Evolutionary conservation across 1,140 invertebrate species (phyloP), one percentile per base, ranked within the genome.

Genomic region (Oscheius sp.): DNA sequence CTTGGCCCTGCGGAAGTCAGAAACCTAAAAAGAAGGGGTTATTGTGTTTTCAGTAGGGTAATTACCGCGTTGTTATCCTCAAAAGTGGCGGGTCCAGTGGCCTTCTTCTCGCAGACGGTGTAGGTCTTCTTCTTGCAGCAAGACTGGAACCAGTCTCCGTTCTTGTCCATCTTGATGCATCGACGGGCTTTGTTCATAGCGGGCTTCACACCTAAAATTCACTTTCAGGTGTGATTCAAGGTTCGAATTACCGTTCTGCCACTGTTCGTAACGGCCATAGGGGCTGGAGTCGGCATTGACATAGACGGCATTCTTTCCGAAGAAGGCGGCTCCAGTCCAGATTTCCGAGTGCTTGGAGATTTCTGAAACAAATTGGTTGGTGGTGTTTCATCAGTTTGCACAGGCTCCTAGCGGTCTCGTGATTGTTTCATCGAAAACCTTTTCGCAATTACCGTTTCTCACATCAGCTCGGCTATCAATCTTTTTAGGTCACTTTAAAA

Each of bases 101-200:
- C 66, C 32, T 34, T 42, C 66, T 74, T 74, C 65, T 74, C 59
- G 72, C 72, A 74, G 7, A 74, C 55, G 26, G 72, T 61, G 31
- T 26, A 66, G 28, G 72, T 67, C 63, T 67, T 67, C 72, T 74
- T 74, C 72, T 74, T 74, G 72, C 72, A 74, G 72, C 72, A 74
- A 35, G 72, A 74, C 49, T 74, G 72, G 72, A 74, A 74, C 72
- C 72, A 74, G 23, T 68, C 49, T 34, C 72, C 72, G 20, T 55
- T 42, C 34, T 46, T 18, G 46, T 73, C 58, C 64, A 74, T 67
- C 72, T 74, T 74, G 72, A 74, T 74, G 36, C 72, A 74, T 29
- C 72, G 64, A 62, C 72, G 64, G 34, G 72, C 72, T 34, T 55
- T 35, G 65, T 74, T 74, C 72, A 74, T 68, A 36, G 58, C 23